phyloP scores from a whole-genome alignment of 2,888 invertebrate genomes.

The Molanna angustata region DNA sequence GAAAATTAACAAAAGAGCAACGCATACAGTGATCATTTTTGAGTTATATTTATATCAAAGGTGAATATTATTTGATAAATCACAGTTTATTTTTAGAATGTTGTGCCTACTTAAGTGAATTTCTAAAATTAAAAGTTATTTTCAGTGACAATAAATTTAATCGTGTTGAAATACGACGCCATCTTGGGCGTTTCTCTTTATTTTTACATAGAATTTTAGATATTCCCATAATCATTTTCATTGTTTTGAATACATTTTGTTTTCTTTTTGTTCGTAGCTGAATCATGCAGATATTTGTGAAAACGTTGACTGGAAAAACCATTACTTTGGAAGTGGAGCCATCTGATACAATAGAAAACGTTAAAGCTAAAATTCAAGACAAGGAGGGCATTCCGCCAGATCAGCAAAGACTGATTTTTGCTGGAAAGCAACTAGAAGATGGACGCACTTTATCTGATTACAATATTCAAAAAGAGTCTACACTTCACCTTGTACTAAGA shows the following conservation, averaged over 20 bases:
- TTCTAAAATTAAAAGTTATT: background rate
- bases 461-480: conserved; percentile 94
- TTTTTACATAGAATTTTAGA: conserved; percentile 10
- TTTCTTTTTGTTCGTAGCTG: background rate
- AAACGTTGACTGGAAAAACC: conserved; percentile 58
- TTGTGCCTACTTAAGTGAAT: background rate
- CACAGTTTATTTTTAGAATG: too few species aligned
- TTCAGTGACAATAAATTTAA: background rate
- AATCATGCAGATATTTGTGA: conserved; percentile 64
- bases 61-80: background rate
- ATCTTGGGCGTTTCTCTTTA: conserved; percentile 31
- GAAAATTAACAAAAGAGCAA: too few species aligned
- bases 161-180: background rate
- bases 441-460: conserved; percentile 91
- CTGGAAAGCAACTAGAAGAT: conserved; percentile 95
- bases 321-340: conserved; percentile 56
- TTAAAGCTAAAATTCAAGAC: conserved; percentile 57
- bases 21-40: too few species aligned
- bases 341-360: conserved; percentile 51
- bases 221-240: conserved; percentile 36
- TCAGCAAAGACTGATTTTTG: conserved; percentile 88
- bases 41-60: background rate
- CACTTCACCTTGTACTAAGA: conserved; percentile 82
- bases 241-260: background rate
- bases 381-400: conserved; percentile 66